These are phyloP conservation scores for Stomorhina lunata DNA, from an alignment of 2,888 invertebrate genomes.

Conservation along the genomic window DNA sequence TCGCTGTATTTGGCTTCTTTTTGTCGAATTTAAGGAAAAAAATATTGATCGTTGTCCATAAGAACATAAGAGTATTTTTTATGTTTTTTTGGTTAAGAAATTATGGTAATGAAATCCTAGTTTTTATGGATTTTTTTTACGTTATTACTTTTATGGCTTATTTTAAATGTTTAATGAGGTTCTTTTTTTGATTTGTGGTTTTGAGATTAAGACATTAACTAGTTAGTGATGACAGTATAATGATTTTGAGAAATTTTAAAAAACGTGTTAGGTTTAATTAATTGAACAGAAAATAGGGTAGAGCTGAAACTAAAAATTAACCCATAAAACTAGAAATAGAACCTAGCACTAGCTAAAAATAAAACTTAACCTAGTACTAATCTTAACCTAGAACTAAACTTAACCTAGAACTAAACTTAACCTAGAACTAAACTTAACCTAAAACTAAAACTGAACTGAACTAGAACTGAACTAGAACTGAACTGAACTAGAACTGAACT, in stretches of 20 bases:
- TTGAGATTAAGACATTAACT: conserved; percentile 34
- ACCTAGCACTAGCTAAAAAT: no score
- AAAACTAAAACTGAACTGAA: no score
- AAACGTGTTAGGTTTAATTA: neutral
- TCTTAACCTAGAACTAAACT: no score
- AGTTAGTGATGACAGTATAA: neutral
- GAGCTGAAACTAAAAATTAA: no score
- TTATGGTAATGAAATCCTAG: conserved; percentile 8
- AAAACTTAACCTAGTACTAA: no score
- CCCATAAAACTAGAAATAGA: no score
- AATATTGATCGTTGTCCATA: conserved; percentile 15
- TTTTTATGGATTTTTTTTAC: neutral
- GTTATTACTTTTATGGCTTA: neutral
- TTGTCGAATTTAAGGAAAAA: conserved; percentile 16
- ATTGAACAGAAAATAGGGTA: neutral
- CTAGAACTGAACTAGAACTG: no score
- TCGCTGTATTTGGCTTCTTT: conserved; percentile 36
- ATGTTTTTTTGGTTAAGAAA: neutral
- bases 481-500: no score
- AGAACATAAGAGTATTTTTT: neutral
- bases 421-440: no score
- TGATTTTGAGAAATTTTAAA: neutral
- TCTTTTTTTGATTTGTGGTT: neutral
- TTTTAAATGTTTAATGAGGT: conserved; percentile 28
- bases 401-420: no score